Evolutionary conservation across 2,797 vertebrate species (phyloP).

Genomic region (Acanthis flammea): DNA sequence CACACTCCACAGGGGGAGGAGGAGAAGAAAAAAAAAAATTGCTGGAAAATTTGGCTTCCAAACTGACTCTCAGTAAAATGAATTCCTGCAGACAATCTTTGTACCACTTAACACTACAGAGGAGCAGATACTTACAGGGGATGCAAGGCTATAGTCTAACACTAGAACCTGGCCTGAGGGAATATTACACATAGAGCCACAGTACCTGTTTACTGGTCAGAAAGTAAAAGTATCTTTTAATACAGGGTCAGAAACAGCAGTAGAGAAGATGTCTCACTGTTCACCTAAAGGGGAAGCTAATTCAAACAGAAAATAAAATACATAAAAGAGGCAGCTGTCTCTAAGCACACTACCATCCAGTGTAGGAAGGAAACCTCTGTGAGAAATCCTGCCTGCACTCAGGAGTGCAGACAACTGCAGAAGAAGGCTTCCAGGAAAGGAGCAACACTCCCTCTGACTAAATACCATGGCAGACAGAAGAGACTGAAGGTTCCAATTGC

Average conservation of each 20-base stretch:
- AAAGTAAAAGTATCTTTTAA: background rate
- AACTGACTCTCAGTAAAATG: background rate
- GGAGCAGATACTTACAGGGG: background rate
- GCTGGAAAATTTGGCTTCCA: background rate
- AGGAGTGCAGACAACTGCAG: background rate
- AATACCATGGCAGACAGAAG: background rate
- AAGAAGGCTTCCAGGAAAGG: background rate
- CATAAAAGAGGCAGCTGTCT: background rate
- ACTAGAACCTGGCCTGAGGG: background rate
- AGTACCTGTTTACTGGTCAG: background rate
- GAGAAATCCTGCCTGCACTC: background rate
- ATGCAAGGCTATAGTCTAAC: background rate
- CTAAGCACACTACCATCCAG: background rate
- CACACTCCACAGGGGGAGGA: accelerated
- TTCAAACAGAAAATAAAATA: background rate
- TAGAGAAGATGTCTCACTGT: background rate
- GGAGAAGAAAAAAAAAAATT: background rate
- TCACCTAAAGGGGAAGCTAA: background rate
- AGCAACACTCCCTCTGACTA: background rate
- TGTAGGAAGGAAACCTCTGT: background rate
- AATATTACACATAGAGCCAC: background rate
- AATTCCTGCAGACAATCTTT: background rate
- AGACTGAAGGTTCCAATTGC: background rate
- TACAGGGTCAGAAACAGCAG: background rate
- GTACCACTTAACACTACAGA: background rate